These are phyloP conservation scores for Melanophora roralis DNA, from an alignment of 2,888 invertebrate genomes.

Conservation along the genomic window DNA sequence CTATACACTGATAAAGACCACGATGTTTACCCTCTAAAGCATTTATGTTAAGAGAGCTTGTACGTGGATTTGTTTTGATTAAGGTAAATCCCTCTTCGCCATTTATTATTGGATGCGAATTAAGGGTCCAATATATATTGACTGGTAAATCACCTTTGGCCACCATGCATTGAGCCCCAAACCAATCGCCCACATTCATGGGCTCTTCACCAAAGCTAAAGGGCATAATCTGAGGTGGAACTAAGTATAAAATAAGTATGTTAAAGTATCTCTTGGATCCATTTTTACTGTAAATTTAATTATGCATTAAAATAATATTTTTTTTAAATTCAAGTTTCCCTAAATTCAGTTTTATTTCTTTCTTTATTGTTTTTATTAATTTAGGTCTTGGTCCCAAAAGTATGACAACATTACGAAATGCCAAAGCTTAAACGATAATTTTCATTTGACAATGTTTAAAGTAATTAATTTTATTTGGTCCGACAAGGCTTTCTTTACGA, in stretches of 20 bases:
- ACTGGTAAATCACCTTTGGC: conserved; percentile 88
- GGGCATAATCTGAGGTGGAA: conserved; percentile 85
- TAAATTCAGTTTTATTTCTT: too few relatives aligned
- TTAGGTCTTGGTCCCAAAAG: too few relatives aligned
- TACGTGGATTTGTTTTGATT: conserved; percentile 80
- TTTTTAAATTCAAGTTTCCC: too few relatives aligned
- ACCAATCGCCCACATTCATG: conserved; percentile 83
- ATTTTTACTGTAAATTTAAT: too few relatives aligned
- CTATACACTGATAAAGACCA: conserved; percentile 83
- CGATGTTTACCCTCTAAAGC: conserved; percentile 80
- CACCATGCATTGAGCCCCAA: conserved; percentile 83
- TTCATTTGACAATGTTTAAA: too few relatives aligned
- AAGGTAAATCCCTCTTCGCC: conserved; percentile 81
- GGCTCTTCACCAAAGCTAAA: conserved; percentile 86
- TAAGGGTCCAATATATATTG: conserved; percentile 83
- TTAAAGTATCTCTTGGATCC: too few relatives aligned
- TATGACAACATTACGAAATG: too few relatives aligned
- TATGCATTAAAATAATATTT: too few relatives aligned
- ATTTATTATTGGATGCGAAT: conserved; percentile 80
- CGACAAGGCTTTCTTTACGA: too few relatives aligned
- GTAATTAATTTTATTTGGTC: too few relatives aligned
- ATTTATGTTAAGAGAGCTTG: conserved; percentile 81
- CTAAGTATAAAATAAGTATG: conserved; percentile 75
- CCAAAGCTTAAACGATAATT: too few relatives aligned
- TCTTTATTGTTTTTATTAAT: too few relatives aligned